A percentile compares a stretch with the other conserved stretches of the same genome.
Evolutionary conservation across 2,113 vertebrate species (phyloP).

Genomic region (Bathybates hornii): DNA sequence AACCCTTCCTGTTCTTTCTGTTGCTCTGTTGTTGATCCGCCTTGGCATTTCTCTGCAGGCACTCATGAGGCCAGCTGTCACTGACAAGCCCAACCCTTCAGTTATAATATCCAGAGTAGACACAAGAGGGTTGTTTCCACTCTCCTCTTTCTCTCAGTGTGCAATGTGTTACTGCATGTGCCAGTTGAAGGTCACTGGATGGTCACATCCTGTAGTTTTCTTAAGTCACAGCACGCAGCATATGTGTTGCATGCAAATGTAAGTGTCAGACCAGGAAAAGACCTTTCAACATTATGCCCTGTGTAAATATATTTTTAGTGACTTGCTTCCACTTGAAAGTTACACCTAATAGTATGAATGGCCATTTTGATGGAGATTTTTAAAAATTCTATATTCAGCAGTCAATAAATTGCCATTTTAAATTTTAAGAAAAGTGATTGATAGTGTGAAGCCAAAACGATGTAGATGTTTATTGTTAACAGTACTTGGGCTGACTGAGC

Average conservation of each 20-base stretch:
- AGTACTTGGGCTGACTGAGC: not conserved
- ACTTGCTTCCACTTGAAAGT: not conserved
- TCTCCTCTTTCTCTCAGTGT: not conserved
- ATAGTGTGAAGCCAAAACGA: not conserved
- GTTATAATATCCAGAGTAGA: slow-evolving; percentile 21
- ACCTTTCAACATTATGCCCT: not conserved
- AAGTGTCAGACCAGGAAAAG: not conserved
- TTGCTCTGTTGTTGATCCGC: slow-evolving; percentile 29
- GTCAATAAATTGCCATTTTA: not conserved
- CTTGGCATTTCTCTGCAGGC: slow-evolving; percentile 55
- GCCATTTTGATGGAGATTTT: not conserved
- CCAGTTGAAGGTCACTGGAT: slow-evolving; percentile 18
- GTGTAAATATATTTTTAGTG: not conserved
- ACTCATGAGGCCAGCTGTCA: slow-evolving; percentile 51
- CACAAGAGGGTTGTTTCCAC: not conserved
- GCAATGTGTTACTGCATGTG: not conserved
- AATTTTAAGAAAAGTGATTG: not conserved
- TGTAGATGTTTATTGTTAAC: not conserved
- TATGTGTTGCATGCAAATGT: not conserved
- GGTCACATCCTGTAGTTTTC: not conserved
- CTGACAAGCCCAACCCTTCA: slow-evolving; percentile 41
- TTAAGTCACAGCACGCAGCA: not conserved
- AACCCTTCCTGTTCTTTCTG: slow-evolving; percentile 16
- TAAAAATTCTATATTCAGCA: not conserved
- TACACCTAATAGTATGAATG: not conserved